Percentiles rank a stretch among this genome's conserved stretches.
phyloP scores from a whole-genome alignment of 2,888 invertebrate genomes.

The Ischnura elegans region DNA sequence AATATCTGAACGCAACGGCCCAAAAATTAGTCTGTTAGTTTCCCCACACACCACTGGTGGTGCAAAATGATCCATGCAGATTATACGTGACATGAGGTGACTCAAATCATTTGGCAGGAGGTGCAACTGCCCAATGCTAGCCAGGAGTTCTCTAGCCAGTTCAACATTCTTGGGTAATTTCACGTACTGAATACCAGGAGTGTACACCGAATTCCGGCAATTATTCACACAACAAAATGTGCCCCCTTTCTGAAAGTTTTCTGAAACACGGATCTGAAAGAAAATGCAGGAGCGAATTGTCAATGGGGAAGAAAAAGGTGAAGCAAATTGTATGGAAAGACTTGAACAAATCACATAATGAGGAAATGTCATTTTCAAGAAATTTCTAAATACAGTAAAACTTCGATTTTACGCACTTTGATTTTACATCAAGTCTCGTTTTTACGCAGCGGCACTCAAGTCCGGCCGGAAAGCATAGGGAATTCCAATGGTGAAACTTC shows the following conservation, averaged over 20 bases:
- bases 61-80: not conserved
- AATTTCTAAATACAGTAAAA: no score
- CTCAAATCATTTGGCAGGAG: not conserved
- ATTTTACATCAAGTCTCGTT: no score
- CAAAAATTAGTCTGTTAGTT: not conserved
- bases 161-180: not conserved
- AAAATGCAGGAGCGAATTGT: no score
- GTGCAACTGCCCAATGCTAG: not conserved
- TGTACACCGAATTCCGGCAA: not conserved
- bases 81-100: not conserved
- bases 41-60: not conserved
- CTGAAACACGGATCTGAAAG: not conserved
- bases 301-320: no score
- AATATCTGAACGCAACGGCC: not conserved
- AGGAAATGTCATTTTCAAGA: no score
- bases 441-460: no score
- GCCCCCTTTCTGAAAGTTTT: not conserved
- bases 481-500: no score
- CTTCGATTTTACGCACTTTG: no score
- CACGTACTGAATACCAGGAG: not conserved
- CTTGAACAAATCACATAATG: no score
- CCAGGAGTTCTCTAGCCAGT: not conserved
- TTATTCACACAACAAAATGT: not conserved
- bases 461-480: no score
- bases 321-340: no score